Conservation (phyloP, 2,797 vertebrate genomes). For the Gallirallus australis region DNA sequence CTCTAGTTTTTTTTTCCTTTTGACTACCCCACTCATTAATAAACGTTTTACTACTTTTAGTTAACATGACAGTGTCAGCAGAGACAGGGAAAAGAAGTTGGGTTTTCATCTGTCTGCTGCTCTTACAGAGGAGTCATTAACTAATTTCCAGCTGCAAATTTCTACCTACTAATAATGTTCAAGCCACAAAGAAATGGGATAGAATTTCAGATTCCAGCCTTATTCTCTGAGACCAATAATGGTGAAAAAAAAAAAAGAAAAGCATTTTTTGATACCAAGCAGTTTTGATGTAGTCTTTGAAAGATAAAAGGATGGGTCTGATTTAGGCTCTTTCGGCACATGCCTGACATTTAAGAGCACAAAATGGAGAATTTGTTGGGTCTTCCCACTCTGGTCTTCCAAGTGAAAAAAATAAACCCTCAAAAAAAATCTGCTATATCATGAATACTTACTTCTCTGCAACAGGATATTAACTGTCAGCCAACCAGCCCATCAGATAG, state of each 20-base stretch:
- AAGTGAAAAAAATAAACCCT: neutral
- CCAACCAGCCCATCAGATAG: constrained; percentile 67
- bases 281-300: neutral
- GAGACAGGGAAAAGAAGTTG: neutral
- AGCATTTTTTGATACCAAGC: neutral
- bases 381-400: neutral
- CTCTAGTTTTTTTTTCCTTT: constrained; percentile 10
- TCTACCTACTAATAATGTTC: neutral
- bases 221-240: neutral
- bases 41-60: neutral
- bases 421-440: constrained; percentile 1
- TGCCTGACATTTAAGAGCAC: neutral
- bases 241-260: neutral
- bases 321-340: neutral
- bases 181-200: neutral
- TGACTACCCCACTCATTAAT: constrained; percentile 5
- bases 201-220: neutral
- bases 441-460: constrained; percentile 11
- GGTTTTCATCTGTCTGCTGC: neutral
- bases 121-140: neutral
- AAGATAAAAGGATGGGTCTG: neutral
- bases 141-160: constrained; percentile 20
- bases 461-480: constrained; percentile 69
- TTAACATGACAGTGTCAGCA: neutral
- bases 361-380: neutral